A percentile compares a stretch with the other conserved stretches of the same genome.
Evolutionary conservation across 2,113 vertebrate genomes (phyloP).

Genomic region (Silurus glanis): DNA sequence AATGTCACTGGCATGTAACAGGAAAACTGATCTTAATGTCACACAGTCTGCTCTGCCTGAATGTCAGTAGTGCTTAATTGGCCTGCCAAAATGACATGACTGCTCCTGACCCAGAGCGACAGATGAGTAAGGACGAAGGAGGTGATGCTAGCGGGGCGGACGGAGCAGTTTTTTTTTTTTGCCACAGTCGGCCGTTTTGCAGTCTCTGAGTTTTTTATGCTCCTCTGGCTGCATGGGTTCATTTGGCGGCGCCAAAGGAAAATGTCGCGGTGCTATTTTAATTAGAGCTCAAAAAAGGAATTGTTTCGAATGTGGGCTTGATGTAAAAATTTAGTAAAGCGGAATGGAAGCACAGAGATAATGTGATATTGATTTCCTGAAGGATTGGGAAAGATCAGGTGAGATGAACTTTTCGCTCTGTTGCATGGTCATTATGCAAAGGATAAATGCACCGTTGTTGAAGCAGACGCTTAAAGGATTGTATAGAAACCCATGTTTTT

Average conservation of each 20-base stretch:
- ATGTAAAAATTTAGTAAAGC: not conserved
- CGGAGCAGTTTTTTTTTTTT: not conserved
- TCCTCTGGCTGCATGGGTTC: constrained; percentile 2
- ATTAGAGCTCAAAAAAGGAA: constrained; percentile 13
- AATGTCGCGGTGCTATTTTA: constrained; percentile 42
- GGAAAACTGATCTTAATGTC: constrained; percentile 74
- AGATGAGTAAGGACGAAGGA: constrained; percentile 30
- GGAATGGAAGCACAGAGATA: not conserved
- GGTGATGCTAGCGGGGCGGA: not conserved
- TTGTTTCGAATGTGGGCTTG: not conserved
- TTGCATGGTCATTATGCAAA: not conserved
- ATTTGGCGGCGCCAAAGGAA: constrained; percentile 35
- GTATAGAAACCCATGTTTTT: not conserved
- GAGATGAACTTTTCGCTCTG: not conserved
- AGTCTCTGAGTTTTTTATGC: constrained; percentile 26
- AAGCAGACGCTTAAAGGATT: not conserved
- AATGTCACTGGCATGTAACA: constrained; percentile 72
- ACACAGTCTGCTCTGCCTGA: constrained; percentile 64
- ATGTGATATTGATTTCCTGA: not conserved
- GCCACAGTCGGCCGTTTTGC: constrained; percentile 10
- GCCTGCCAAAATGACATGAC: constrained; percentile 61
- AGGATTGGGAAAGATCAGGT: not conserved
- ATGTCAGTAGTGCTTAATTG: constrained; percentile 76
- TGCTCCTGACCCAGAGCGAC: constrained; percentile 59
- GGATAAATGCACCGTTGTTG: not conserved